These are phyloP conservation scores for Malurus splendens DNA, from an alignment of 2,797 vertebrate genomes.

Conservation along the genomic window DNA sequence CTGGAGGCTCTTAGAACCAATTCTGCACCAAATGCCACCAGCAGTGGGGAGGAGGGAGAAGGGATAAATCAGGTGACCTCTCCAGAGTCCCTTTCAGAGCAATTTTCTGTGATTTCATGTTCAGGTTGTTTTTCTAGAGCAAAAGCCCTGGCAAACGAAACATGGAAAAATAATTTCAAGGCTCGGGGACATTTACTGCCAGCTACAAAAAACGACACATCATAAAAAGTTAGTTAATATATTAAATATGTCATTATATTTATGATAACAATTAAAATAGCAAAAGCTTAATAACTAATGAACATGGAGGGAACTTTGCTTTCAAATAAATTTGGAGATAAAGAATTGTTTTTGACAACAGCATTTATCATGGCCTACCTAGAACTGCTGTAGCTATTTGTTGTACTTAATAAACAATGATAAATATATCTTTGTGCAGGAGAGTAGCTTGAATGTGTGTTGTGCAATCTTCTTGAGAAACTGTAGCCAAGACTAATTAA, in stretches of 20 bases:
- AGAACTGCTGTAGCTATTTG: conserved; percentile 33
- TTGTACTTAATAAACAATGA: conserved; percentile 55
- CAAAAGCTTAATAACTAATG: conserved; percentile 68
- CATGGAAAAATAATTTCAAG: conserved; percentile 35
- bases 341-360: conserved; percentile 57
- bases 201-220: conserved; percentile 45
- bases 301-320: conserved; percentile 56
- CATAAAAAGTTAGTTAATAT: conserved; percentile 60
- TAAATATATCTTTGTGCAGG: conserved; percentile 49
- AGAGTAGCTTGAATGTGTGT: conserved; percentile 32
- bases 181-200: conserved; percentile 63
- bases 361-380: conserved; percentile 58
- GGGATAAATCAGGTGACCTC: background rate
- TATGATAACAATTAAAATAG: conserved; percentile 71
- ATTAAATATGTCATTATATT: conserved; percentile 67
- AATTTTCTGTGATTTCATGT: background rate
- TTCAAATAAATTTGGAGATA: conserved; percentile 65
- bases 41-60: background rate
- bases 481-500: conserved; percentile 72
- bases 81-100: background rate
- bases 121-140: conserved; percentile 27
- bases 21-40: background rate
- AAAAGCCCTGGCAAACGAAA: background rate
- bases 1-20: background rate
- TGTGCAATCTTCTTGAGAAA: conserved; percentile 57